Conservation (phyloP, 2,888 invertebrate genomes). For the Thelaira solivaga region DNA sequence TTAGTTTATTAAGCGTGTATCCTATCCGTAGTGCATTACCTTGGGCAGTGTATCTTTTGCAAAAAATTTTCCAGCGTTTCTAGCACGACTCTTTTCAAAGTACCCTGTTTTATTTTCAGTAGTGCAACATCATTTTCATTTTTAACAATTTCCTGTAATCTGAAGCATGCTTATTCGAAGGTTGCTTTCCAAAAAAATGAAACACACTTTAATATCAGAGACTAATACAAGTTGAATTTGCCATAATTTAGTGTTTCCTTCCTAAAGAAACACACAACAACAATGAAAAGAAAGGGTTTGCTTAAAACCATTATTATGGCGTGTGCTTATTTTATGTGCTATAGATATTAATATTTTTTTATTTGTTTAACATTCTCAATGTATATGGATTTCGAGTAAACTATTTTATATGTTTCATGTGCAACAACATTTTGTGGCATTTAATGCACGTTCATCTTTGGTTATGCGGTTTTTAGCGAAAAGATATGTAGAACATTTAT, state of each 20-base stretch:
- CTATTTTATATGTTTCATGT: slow-evolving; percentile 30
- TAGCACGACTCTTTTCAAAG: not conserved
- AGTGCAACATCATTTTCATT: not conserved
- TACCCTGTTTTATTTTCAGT: not conserved
- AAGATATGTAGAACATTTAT: not conserved
- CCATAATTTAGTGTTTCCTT: slow-evolving; percentile 57
- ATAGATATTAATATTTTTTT: not conserved
- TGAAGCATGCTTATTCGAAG: slow-evolving; percentile 25
- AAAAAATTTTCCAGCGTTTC: too few species aligned
- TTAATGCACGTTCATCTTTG: slow-evolving; percentile 59
- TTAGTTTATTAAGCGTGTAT: too few species aligned
- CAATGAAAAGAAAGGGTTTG: not conserved
- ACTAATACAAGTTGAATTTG: slow-evolving; percentile 47
- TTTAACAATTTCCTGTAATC: not conserved
- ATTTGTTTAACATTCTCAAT: not conserved
- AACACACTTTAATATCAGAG: slow-evolving; percentile 13
- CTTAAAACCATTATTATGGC: not conserved
- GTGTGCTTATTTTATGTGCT: slow-evolving; percentile 5
- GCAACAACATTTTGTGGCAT: slow-evolving; percentile 56
- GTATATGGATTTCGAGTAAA: slow-evolving; percentile 12
- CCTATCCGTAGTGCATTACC: too few species aligned
- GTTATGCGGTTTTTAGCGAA: slow-evolving; percentile 20
- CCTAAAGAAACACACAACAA: not conserved
- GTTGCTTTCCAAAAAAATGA: not conserved
- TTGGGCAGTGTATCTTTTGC: too few species aligned